phyloP scores from a whole-genome alignment of 2,113 vertebrate genomes.

The Ammodramus savannarum region DNA sequence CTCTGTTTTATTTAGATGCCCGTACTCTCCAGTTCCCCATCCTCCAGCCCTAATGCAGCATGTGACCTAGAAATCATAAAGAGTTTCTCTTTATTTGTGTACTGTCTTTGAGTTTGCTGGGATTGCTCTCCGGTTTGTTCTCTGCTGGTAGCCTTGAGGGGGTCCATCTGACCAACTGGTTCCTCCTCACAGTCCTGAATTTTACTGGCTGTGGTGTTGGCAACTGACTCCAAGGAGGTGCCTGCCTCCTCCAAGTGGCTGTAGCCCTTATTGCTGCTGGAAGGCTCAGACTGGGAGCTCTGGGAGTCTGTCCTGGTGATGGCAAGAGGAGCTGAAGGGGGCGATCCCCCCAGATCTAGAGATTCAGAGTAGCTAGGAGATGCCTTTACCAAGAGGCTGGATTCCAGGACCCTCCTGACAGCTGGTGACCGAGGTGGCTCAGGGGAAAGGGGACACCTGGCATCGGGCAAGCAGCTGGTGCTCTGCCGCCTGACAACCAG shows the following conservation, averaged over 20 bases:
- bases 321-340: slow-evolving; percentile 53
- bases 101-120: slow-evolving; percentile 69
- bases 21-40: slow-evolving; percentile 68
- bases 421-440: slow-evolving; percentile 61
- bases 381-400: slow-evolving; percentile 68
- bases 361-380: slow-evolving; percentile 73
- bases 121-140: slow-evolving; percentile 36
- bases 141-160: slow-evolving; percentile 60
- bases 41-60: slow-evolving; percentile 59
- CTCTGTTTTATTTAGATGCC: slow-evolving; percentile 60
- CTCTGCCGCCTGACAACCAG: slow-evolving; percentile 64
- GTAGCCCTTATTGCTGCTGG: slow-evolving; percentile 91
- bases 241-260: slow-evolving; percentile 84
- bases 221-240: slow-evolving; percentile 83
- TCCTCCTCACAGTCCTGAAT: slow-evolving; percentile 66
- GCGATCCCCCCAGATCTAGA: slow-evolving; percentile 64
- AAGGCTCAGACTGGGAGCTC: slow-evolving; percentile 81
- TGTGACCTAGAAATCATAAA: slow-evolving; percentile 80
- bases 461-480: slow-evolving; percentile 73
- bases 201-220: slow-evolving; percentile 59
- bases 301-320: slow-evolving; percentile 74
- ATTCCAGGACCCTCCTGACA: slow-evolving; percentile 61
- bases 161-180: not conserved
- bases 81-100: slow-evolving; percentile 86
- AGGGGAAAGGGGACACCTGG: slow-evolving; percentile 33